phyloP scores from a whole-genome alignment of 2,113 vertebrate genomes.

The Microcebus murinus region DNA sequence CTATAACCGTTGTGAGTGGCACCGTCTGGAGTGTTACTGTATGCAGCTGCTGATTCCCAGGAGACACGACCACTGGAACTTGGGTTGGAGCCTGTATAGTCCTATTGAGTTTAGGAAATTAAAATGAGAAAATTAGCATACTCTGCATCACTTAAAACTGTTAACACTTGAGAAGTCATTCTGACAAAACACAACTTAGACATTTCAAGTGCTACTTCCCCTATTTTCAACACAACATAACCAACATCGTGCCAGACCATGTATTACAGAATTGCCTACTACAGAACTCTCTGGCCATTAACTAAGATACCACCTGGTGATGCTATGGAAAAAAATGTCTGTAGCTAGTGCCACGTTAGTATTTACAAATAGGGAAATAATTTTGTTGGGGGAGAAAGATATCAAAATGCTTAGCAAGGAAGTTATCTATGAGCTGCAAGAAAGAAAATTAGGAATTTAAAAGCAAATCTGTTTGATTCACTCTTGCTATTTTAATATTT shows the following conservation, averaged over 20 bases:
- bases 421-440: neutral
- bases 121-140: conserved; percentile 43
- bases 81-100: conserved; percentile 86
- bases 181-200: neutral
- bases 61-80: conserved; percentile 90
- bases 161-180: neutral
- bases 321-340: neutral
- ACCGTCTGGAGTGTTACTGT: conserved; percentile 92
- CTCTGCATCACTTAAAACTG: neutral
- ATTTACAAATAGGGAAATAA: neutral
- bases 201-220: neutral
- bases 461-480: neutral
- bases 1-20: conserved; percentile 89
- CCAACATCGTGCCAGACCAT: neutral
- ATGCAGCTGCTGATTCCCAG: conserved; percentile 87
- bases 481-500: conserved; percentile 17
- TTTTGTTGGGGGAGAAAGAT: neutral
- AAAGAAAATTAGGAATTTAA: conserved; percentile 29
- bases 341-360: neutral
- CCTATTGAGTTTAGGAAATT: conserved; percentile 81
- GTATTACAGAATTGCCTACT: neutral
- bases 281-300: neutral
- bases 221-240: neutral
- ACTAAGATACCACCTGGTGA: neutral
- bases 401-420: neutral